Conservation (phyloP, 1,140 invertebrate genomes). For the Drosophila pallidifrons region DNA sequence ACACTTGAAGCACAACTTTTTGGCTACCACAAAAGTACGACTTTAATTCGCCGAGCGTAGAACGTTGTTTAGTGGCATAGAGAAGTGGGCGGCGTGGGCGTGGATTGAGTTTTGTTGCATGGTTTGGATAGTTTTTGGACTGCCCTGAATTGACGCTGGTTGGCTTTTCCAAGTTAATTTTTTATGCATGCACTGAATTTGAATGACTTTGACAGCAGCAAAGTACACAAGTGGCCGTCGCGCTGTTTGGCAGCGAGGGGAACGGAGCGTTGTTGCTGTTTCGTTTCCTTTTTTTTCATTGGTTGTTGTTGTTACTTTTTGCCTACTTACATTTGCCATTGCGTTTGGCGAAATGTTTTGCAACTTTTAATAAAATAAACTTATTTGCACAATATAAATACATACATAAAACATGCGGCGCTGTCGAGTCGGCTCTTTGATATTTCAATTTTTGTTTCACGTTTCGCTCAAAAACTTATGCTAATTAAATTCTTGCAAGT, state of each 20-base stretch:
- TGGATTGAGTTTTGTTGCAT: too few relatives aligned
- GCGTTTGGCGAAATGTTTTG: conserved; percentile 57
- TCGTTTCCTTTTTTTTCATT: conserved; percentile 14
- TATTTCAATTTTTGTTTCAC: conserved; percentile 59
- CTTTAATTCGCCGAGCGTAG: conserved; percentile 47
- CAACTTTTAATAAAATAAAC: conserved; percentile 69
- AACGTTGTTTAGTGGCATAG: conserved; percentile 26
- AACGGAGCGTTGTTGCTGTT: neutral
- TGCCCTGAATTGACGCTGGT: conserved; percentile 4
- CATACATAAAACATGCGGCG: conserved; percentile 56
- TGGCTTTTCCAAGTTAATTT: conserved; percentile 56
- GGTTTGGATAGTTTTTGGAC: conserved; percentile 7
- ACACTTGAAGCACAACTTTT: conserved; percentile 49
- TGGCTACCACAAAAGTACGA: conserved; percentile 49
- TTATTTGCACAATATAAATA: conserved; percentile 61
- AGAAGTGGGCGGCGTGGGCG: conserved; percentile 4
- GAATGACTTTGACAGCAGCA: conserved; percentile 66
- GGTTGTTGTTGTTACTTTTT: conserved; percentile 34
- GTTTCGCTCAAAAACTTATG: conserved; percentile 54
- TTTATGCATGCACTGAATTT: conserved; percentile 69
- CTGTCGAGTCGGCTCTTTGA: conserved; percentile 46
- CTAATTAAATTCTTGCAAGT: conserved; percentile 66
- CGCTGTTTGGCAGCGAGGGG: conserved; percentile 4
- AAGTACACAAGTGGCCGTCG: conserved; percentile 54
- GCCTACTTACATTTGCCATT: conserved; percentile 51